phyloP scores from a whole-genome alignment of 2,797 vertebrate genomes.

The Poeciliopsis gracilis region DNA sequence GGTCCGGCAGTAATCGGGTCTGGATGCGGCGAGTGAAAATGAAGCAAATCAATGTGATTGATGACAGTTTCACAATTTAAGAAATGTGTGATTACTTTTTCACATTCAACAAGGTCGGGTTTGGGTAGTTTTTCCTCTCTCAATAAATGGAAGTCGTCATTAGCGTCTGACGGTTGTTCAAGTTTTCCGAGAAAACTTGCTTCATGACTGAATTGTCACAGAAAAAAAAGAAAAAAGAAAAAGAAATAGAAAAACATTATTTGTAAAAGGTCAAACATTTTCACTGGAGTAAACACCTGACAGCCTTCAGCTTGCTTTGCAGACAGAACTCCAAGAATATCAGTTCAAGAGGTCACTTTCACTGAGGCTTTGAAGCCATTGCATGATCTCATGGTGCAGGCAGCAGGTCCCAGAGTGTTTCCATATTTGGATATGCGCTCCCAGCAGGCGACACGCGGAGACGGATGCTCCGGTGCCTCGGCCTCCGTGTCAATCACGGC shows the following conservation, averaged over 20 bases:
- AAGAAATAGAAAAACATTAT: background rate
- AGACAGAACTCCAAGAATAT: background rate
- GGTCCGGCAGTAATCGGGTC: background rate
- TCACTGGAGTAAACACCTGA: background rate
- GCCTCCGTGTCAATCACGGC: conserved; percentile 1
- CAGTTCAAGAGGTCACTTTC: background rate
- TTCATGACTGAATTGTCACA: background rate
- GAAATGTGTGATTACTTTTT: background rate
- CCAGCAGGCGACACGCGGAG: conserved; percentile 3
- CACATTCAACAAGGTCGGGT: background rate
- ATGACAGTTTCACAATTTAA: background rate
- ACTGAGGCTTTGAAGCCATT: background rate
- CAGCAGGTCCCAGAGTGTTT: background rate
- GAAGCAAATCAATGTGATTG: background rate
- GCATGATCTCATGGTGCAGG: background rate
- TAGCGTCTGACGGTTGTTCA: background rate
- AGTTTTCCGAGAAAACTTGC: background rate
- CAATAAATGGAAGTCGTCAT: background rate
- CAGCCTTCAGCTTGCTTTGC: background rate
- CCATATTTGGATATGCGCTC: conserved; percentile 5
- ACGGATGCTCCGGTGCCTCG: conserved; percentile 1
- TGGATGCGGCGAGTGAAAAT: background rate
- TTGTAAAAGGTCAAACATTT: background rate
- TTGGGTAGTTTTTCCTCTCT: background rate
- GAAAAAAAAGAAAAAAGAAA: background rate